These are phyloP conservation scores for Lagocephalus sceleratus DNA, from an alignment of 2,797 vertebrate genomes.

Conservation along the genomic window DNA sequence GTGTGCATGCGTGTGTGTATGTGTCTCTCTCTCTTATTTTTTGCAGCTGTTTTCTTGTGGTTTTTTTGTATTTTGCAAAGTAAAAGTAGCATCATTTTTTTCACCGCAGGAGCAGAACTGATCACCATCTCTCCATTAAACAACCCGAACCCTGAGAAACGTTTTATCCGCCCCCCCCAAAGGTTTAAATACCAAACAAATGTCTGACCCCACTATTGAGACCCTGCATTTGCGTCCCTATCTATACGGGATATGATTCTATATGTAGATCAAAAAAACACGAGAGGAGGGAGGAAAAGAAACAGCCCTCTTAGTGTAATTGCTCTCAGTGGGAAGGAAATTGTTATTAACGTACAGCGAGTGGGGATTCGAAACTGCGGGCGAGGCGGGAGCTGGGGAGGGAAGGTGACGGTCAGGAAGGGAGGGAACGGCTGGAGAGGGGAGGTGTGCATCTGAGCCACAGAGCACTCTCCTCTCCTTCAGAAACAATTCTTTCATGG, in stretches of 20 bases:
- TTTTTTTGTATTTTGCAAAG: no score
- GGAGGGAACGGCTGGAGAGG: constrained; percentile 27
- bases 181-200: constrained; percentile 5
- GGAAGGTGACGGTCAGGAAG: constrained; percentile 38
- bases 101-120: no score
- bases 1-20: no score
- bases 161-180: no score
- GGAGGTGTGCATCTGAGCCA: constrained; percentile 28
- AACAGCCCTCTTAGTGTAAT: constrained; percentile 59
- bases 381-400: constrained; percentile 43
- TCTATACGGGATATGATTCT: no score
- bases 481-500: constrained; percentile 62
- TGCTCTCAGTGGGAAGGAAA: constrained; percentile 75
- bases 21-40: no score
- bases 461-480: constrained; percentile 22
- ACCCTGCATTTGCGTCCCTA: constrained; percentile 1
- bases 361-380: constrained; percentile 56
- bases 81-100: no score
- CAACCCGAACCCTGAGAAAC: no score
- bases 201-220: background rate
- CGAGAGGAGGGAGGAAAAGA: constrained; percentile 28
- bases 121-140: no score
- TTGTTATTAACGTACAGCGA: constrained; percentile 70
- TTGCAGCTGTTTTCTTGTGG: no score
- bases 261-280: background rate